Percentiles rank a stretch among this genome's conserved stretches.
phyloP scores from a whole-genome alignment of 2,888 invertebrate species.

The Aelia acuminata region DNA sequence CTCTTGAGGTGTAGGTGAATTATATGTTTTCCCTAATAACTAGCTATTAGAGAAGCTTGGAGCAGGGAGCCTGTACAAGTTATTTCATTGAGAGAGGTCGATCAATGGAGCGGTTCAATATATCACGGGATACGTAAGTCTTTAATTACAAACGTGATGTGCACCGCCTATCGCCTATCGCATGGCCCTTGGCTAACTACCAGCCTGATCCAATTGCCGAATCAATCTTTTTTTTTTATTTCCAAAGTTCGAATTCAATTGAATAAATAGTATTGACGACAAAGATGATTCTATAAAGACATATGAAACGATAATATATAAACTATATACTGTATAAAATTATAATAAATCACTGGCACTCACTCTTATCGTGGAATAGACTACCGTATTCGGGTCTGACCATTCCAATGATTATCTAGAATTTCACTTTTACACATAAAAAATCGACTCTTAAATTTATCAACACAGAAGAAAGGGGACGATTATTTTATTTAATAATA shows the following conservation, averaged over 20 bases:
- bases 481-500: too few relatives aligned
- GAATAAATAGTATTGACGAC: background rate
- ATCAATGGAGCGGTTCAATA: background rate
- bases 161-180: background rate
- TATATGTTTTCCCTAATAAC: background rate
- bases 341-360: too few relatives aligned
- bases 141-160: conserved; percentile 41
- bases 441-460: too few relatives aligned
- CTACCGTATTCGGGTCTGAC: too few relatives aligned
- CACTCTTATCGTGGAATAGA: too few relatives aligned
- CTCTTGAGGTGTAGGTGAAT: background rate
- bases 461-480: too few relatives aligned
- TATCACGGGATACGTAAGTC: background rate
- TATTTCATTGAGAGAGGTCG: background rate
- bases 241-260: background rate
- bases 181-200: background rate
- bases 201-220: background rate
- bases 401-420: too few relatives aligned
- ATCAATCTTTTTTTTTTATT: background rate
- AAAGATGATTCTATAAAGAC: background rate
- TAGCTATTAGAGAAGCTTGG: background rate
- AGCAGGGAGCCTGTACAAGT: background rate
- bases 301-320: too few relatives aligned
- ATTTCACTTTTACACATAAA: too few relatives aligned
- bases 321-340: too few relatives aligned